Base-by-base conservation (phyloP, 2,113 vertebrate species). In the Casuarius casuarius region DNA sequence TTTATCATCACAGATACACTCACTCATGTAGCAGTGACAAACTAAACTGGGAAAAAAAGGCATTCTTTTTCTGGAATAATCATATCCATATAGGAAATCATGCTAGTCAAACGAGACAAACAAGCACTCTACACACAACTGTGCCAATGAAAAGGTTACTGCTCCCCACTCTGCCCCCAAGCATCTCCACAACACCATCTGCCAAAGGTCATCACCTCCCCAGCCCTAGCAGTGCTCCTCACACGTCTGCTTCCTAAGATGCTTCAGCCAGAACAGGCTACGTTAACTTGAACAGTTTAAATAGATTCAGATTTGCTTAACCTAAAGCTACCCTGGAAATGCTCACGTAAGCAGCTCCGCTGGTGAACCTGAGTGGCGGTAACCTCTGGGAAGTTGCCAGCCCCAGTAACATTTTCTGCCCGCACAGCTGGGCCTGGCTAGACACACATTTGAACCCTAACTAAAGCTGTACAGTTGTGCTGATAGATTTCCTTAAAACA, bases 151-250 rank as follows among this genome's bases (percentile, higher is more conserved):
- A 81, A 79, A 84, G 28, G 70, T 48, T 92, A 20, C 88, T 68
- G 73, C 87, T 82, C 84, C 16, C 90, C 84, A 56, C 48, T 19
- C 51, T 95, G 94, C 91, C 94, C 87, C 62, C n/a, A 4, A 89
- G 94, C 91, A 89, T 68, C 95, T 91, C 81, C 65, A 62, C 89
- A 84, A 56, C 11, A 1, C 91, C 94, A 91, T 95, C 94, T 97
- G 96, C 77, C 93, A 89, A n/a, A 87, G 89, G 96, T 95, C 89
- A 72, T 13, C 84, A 17, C 80, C 92, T 67, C 91, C 73, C 54
- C 80, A 75, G 87, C 66, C 89, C 56, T 52, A 10, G 68, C 63
- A 86, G 86, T 42, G 12, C n/a, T 38, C 13, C 61, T 38, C 31
- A 2, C 42, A 26, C 0, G 0, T 87, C 51, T 62, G 38, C 71